These are phyloP conservation scores for Agrochola circellaris DNA, from an alignment of 2,888 invertebrate species.

Conservation along the genomic window DNA sequence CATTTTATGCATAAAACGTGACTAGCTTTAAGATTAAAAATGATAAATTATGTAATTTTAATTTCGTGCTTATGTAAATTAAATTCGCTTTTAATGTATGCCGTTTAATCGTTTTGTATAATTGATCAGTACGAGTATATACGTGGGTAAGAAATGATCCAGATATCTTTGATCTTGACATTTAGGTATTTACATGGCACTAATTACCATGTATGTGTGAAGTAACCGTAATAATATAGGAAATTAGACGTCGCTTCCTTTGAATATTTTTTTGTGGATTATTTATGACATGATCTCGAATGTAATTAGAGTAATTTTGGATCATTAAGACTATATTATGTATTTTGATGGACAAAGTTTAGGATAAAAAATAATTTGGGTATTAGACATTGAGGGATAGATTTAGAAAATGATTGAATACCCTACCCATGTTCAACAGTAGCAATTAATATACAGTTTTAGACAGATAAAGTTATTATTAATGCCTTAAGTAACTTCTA, in stretches of 20 bases:
- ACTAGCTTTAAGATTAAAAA: conserved; percentile 21
- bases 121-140: background rate
- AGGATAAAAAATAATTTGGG: background rate
- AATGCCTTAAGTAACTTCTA: too few species aligned
- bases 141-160: conserved; percentile 43
- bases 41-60: conserved; percentile 27
- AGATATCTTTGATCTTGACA: conserved; percentile 49
- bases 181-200: conserved; percentile 1
- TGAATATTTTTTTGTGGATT: conserved; percentile 3
- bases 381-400: background rate
- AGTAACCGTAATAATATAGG: conserved; percentile 32
- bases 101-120: conserved; percentile 11
- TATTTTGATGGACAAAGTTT: background rate
- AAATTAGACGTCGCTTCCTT: conserved; percentile 19
- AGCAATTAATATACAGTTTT: background rate
- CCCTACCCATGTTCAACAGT: too few species aligned
- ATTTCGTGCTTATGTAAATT: conserved; percentile 30
- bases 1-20: conserved; percentile 29
- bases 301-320: background rate
- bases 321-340: background rate
- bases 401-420: background rate
- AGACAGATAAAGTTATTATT: background rate
- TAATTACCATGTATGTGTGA: conserved; percentile 23
- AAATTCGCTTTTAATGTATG: conserved; percentile 32
- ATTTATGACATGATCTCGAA: conserved; percentile 29